A percentile compares a stretch with the other conserved stretches of the same genome.
Conservation (phyloP, 2,113 vertebrate species). For the Mesembrinibis cayennensis region DNA sequence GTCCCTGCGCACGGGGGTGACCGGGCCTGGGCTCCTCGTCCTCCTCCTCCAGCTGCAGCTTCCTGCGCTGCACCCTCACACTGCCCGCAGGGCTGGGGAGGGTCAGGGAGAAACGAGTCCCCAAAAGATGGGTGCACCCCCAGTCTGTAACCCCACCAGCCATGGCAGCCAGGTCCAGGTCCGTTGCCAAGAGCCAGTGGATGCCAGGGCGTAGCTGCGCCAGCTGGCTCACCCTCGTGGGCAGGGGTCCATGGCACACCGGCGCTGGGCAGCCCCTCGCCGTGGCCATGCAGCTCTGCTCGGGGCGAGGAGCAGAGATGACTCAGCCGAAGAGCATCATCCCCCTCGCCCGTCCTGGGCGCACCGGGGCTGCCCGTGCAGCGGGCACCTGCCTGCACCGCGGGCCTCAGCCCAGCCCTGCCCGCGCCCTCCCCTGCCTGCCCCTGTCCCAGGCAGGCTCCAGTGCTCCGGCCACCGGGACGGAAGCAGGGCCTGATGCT, state of each 20-base stretch:
- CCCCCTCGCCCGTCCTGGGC: neutral
- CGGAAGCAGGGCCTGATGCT: too few relatives aligned
- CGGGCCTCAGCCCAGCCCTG: neutral
- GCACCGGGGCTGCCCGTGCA: rapidly evolving
- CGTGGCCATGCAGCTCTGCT: rapidly evolving
- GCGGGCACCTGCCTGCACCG: neutral
- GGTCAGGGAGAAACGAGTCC: neutral
- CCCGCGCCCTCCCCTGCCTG: neutral
- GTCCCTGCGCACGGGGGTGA: rapidly evolving
- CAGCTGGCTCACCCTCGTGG: rapidly evolving
- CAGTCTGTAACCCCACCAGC: neutral
- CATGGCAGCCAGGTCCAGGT: rapidly evolving
- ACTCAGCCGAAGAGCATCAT: conserved; percentile 23
- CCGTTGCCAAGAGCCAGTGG: rapidly evolving
- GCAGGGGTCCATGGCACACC: neutral
- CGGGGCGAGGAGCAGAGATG: neutral
- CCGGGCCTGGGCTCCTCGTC: neutral
- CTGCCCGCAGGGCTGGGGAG: neutral
- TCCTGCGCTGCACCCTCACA: rapidly evolving
- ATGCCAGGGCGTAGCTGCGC: neutral
- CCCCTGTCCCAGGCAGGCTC: neutral
- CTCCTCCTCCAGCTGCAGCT: neutral
- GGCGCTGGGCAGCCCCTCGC: rapidly evolving
- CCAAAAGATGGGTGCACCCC: neutral
- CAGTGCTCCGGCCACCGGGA: rapidly evolving